phyloP scores from a whole-genome alignment of 2,113 vertebrate genomes.

The Psephotus haematonotus region DNA sequence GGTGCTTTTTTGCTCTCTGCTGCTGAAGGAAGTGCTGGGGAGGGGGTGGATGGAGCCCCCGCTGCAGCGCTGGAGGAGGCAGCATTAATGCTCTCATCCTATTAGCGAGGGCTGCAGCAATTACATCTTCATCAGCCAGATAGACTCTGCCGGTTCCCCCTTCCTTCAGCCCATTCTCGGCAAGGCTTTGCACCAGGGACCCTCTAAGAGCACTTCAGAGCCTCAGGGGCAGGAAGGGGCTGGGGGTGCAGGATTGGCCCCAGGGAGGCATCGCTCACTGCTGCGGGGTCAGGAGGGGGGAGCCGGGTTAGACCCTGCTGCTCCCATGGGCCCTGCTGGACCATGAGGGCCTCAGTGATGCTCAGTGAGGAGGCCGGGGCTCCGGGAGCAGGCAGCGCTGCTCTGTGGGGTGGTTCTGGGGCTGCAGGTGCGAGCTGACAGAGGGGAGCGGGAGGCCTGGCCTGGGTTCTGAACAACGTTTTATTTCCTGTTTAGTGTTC shows the following conservation, averaged over 20 bases:
- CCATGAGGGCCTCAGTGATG: rapidly evolving
- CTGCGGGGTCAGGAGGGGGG: neutral
- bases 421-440: rapidly evolving
- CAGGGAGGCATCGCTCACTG: neutral
- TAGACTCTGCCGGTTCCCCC: constrained; percentile 12
- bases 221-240: neutral
- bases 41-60: neutral
- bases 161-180: neutral
- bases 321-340: neutral
- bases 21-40: neutral
- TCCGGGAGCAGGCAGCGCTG: rapidly evolving
- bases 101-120: constrained; percentile 65
- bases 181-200: constrained; percentile 29
- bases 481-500: constrained; percentile 84
- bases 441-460: neutral
- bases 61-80: neutral
- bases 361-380: rapidly evolving
- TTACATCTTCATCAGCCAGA: constrained; percentile 76
- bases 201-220: constrained; percentile 21
- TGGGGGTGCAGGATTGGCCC: neutral
- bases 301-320: neutral
- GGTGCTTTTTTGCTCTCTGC: neutral
- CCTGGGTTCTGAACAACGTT: constrained; percentile 69
- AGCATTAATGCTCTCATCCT: constrained; percentile 63
- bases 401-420: too few species aligned